Percentiles rank a stretch among this genome's conserved stretches.
Evolutionary conservation across 2,888 invertebrate species (phyloP).

Genomic region (Drosophila antonietae): DNA sequence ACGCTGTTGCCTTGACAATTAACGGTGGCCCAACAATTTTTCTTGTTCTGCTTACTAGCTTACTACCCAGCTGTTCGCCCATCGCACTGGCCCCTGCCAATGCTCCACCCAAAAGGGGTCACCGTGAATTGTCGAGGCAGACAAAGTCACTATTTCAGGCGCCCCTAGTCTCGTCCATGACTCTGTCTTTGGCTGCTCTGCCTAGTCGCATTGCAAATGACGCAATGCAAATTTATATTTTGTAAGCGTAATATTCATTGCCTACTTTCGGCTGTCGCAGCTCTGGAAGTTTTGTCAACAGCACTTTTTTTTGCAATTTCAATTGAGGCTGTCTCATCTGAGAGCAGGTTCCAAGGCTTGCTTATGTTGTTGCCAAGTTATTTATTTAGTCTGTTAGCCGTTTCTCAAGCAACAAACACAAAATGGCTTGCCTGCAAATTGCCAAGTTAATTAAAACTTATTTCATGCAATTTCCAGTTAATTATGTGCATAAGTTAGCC

Average conservation of each 20-base stretch:
- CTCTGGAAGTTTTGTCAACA: constrained; percentile 43
- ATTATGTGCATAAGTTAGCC: constrained; percentile 32
- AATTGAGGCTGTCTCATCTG: constrained; percentile 28
- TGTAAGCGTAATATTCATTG: constrained; percentile 37
- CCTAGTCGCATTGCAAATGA: constrained; percentile 50
- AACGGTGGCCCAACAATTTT: constrained; percentile 55
- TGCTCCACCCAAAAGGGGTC: constrained; percentile 35
- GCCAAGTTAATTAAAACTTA: constrained; percentile 62
- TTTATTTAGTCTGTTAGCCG: constrained; percentile 37
- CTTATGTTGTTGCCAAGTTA: constrained; percentile 36
- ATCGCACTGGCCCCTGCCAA: neutral
- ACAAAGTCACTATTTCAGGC: constrained; percentile 45
- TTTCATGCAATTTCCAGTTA: constrained; percentile 48
- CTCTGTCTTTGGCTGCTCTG: no score
- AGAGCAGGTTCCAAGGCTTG: constrained; percentile 11
- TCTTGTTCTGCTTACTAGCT: constrained; percentile 8
- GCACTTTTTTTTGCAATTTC: constrained; percentile 39
- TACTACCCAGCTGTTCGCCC: neutral
- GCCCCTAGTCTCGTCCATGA: constrained; percentile 10
- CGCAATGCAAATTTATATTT: constrained; percentile 73
- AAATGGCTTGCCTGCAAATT: constrained; percentile 23
- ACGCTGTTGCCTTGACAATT: constrained; percentile 78
- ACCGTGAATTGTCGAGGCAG: constrained; percentile 52
- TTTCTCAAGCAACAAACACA: neutral
- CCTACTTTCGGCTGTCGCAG: constrained; percentile 34